A percentile compares a stretch with the other conserved stretches of the same genome.
phyloP scores from a whole-genome alignment of 2,888 invertebrate genomes.

The Diachrysia chrysitis region DNA sequence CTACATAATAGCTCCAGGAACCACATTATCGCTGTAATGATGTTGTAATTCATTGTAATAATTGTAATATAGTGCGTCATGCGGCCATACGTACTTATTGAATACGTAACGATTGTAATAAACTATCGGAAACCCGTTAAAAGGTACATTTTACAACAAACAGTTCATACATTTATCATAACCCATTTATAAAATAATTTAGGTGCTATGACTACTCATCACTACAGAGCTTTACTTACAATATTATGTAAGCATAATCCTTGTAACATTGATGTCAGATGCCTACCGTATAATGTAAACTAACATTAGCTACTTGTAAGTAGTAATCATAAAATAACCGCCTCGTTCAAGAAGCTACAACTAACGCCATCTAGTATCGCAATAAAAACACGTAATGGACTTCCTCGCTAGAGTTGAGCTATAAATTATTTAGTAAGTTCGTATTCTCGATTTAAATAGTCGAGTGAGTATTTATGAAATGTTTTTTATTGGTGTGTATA shows the following conservation, averaged over 20 bases:
- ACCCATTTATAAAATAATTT: slow-evolving; percentile 18
- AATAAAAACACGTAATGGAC: slow-evolving; percentile 35
- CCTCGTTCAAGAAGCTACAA: slow-evolving; percentile 37
- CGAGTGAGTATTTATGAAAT: slow-evolving; percentile 23
- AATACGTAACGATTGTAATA: slow-evolving; percentile 26
- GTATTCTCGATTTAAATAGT: slow-evolving; percentile 38
- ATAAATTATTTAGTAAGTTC: slow-evolving; percentile 33
- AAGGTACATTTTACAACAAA: slow-evolving; percentile 10
- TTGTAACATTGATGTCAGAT: slow-evolving; percentile 40
- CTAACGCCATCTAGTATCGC: slow-evolving; percentile 66
- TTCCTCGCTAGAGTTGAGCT: slow-evolving; percentile 36
- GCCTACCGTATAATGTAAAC: slow-evolving; percentile 27
- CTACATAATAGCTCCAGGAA: slow-evolving; percentile 59
- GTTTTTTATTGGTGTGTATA: slow-evolving; percentile 6
- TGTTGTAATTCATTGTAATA: slow-evolving; percentile 66
- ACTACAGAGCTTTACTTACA: slow-evolving; percentile 14
- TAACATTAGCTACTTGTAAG: slow-evolving; percentile 1
- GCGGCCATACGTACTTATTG: slow-evolving; percentile 32
- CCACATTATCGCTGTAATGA: slow-evolving; percentile 61
- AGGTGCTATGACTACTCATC: slow-evolving; percentile 14
- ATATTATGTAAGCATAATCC: slow-evolving; percentile 32
- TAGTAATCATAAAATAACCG: slow-evolving; percentile 55
- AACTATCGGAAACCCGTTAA: slow-evolving; percentile 19
- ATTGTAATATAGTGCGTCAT: slow-evolving; percentile 43
- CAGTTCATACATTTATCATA: slow-evolving; percentile 14